Evolutionary conservation across 2,888 invertebrate genomes (phyloP), one percentile per base, ranked within the genome.

Genomic region (Ectobius pallidus): DNA sequence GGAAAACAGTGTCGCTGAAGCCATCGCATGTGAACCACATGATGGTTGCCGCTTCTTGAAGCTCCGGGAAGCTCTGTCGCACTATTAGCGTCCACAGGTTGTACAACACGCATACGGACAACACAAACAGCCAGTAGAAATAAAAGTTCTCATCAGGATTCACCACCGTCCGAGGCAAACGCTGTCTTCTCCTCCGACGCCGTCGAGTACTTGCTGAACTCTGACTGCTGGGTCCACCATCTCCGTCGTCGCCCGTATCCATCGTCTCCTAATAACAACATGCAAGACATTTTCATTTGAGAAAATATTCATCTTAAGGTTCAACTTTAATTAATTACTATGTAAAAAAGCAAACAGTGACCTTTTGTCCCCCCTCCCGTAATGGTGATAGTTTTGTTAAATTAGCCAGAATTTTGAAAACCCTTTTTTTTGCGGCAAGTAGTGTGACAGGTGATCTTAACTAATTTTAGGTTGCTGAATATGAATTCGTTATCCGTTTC

Each of bases 51-150:
- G 91, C 85, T 78, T 86, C 87, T 87, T 93, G 93, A 75, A 97
- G 87, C 82, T 97, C 97, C 25, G 96, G 95, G 83, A 97, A 93
- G 81, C 96, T 96, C 84, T 97, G 95, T 70, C 97, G 88, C 58
- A 96, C 97, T 79, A 97, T 97, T 76, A 96, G 87, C 34, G 97
- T 94, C 97, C 97, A 97, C 77, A 96, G 87, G 85, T 97, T 97
- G 85, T 97, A 97, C 74, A 97, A 88, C 78, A 97, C 94, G 82
- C 95, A 95, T 77, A 91, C 83, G 63, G 97, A 96, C 78, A 96
- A 88, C 76, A 96, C 84, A 87, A 95, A 92, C 78, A 97, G 85
- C 97, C 97, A 97, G 84, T 96, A 94, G 86, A 96, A 97, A 87
- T 96, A 96, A 84, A 96, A 94, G 84, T 95, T 96, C 80, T 96